Evolutionary conservation across 2,797 vertebrate species (phyloP).

Genomic region (Epinephelus awoara): DNA sequence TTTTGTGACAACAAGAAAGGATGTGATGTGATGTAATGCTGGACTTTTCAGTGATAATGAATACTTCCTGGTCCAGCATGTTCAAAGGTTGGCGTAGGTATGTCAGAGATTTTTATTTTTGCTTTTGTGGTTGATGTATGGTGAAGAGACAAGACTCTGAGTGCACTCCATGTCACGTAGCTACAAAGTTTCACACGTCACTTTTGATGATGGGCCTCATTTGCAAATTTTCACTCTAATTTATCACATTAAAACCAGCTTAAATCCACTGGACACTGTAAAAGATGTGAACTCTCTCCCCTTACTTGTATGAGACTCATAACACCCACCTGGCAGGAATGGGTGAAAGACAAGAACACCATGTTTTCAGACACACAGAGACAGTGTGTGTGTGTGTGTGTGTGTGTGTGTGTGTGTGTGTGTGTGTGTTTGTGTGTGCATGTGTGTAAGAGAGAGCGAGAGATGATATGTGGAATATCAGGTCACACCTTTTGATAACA

Average conservation of each 20-base stretch:
- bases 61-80: constrained; percentile 10
- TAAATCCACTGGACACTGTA: constrained; percentile 1
- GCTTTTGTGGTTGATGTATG: background rate
- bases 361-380: constrained; percentile 31
- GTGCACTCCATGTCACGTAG: background rate
- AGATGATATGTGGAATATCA: constrained; percentile 67
- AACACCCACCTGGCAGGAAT: constrained; percentile 19
- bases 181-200: background rate
- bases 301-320: constrained; percentile 13
- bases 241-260: constrained; percentile 20
- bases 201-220: constrained; percentile 3
- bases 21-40: constrained; percentile 30
- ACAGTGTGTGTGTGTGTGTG: background rate
- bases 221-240: background rate
- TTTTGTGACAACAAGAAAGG: constrained; percentile 15
- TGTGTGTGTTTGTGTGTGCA: too few relatives aligned
- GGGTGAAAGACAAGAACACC: constrained; percentile 39
- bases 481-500: constrained; percentile 79
- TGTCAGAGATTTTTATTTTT: background rate
- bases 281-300: background rate
- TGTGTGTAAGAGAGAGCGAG: constrained; percentile 4
- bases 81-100: background rate
- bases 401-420: background rate
- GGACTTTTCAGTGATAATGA: constrained; percentile 26
- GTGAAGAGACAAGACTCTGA: background rate